These are phyloP conservation scores for Scaptomyza parva DNA, from an alignment of 2,888 invertebrate genomes.

Conservation along the genomic window DNA sequence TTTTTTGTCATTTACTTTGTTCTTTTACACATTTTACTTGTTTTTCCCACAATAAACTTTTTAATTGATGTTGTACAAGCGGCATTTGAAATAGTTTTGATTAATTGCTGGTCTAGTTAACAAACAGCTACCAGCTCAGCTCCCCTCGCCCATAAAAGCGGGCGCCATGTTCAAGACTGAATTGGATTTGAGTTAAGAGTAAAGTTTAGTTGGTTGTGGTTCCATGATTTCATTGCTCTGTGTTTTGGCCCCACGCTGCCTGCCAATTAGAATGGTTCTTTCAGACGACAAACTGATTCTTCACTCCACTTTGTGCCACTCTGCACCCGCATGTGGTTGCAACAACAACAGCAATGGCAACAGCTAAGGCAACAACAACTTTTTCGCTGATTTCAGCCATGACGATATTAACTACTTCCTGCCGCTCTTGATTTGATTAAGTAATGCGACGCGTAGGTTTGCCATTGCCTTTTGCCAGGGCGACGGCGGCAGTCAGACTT, in stretches of 20 bases:
- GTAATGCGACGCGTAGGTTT: conserved; percentile 35
- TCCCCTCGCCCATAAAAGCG: conserved; percentile 10
- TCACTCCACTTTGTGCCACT: conserved; percentile 14
- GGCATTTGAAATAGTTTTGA: conserved; percentile 40
- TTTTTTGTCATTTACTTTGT: background rate
- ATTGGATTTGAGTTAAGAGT: conserved; percentile 1
- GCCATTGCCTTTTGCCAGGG: too few relatives aligned
- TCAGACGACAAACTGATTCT: conserved; percentile 28
- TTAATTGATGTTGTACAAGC: conserved; percentile 53
- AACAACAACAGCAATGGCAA: conserved; percentile 23
- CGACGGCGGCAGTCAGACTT: too few relatives aligned
- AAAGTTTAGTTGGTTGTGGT: background rate
- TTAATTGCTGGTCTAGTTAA: conserved; percentile 60
- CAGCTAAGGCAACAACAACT: too few relatives aligned
- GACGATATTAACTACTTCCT: conserved; percentile 61
- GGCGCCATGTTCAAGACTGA: conserved; percentile 27
- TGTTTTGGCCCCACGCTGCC: conserved; percentile 40
- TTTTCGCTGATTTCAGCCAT: conserved; percentile 48
- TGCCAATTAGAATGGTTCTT: conserved; percentile 66
- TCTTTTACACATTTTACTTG: conserved; percentile 12
- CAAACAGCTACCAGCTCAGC: conserved; percentile 10
- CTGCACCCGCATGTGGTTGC: conserved; percentile 42
- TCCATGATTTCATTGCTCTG: background rate
- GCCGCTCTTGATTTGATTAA: conserved; percentile 70
- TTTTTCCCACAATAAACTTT: conserved; percentile 56